Evolutionary conservation across 2,888 invertebrate genomes (phyloP), one percentile per base, ranked within the genome.

Genomic region (Lydus trimaculatus): DNA sequence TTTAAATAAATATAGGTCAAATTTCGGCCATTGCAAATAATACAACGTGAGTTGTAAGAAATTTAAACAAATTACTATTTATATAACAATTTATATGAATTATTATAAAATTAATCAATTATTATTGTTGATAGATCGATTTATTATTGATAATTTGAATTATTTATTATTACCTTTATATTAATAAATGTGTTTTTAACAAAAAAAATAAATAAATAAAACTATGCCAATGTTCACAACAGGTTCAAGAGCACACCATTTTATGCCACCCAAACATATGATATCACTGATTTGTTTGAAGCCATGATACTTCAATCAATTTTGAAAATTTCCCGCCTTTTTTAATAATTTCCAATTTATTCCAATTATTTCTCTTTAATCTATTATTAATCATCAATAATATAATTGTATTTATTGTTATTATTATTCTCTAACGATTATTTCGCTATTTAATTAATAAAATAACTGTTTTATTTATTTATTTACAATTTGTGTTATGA

Each of bases 211-310:
- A 20, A 17, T 17, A 8, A 20, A 70, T 76, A 79, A 80, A 81
- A 82, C 78, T 74, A 76, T 74, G 75, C 76, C 77, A 77, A 74
- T 75, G 70, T 73, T 75, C 74, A 75, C 74, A 75, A 72, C 39
- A 63, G 66, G 63, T 75, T 73, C 73, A 71, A 69, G 73, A 78
- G 74, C 78, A 81, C 83, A 85, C 84, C 84, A 84, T 84, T 84
- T 84, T 85, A 81, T 84, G 84, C 83, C 84, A 84, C 83, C 81
- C 83, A 84, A 84, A 85, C 85, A 85, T 84, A 84, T 84, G 84
- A 84, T 83, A 81, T 80, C 79, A 78, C 76, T 73, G 79, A 80
- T 80, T 81, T 81, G 81, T 82, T 81, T 80, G 80, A 76, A 76
- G 79, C 79, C 75, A 76, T 76, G 71, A 72, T 75, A 65, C 66